Evolutionary conservation across 2,888 invertebrate genomes (phyloP).

Genomic region (Hydriomena furcata): DNA sequence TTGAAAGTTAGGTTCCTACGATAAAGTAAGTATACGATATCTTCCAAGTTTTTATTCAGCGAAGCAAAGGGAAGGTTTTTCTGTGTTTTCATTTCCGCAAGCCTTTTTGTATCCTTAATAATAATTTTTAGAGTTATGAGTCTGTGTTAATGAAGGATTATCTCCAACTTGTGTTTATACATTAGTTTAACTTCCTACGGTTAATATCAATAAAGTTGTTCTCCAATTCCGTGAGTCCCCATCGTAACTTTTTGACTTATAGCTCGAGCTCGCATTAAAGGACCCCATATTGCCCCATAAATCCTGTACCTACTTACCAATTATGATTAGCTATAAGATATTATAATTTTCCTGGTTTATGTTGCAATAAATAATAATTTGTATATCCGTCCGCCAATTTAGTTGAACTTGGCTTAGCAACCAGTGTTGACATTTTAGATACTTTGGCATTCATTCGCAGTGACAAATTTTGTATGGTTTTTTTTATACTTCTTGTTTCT

Average conservation of each 20-base stretch:
- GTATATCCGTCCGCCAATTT: constrained; percentile 1
- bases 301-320: constrained; percentile 39
- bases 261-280: constrained; percentile 39
- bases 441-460: neutral
- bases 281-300: constrained; percentile 39
- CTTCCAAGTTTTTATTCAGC: no score
- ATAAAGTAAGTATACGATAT: no score
- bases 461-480: no score
- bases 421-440: neutral
- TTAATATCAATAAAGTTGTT: constrained; percentile 36
- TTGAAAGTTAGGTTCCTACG: no score
- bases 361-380: constrained; percentile 25
- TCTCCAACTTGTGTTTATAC: neutral
- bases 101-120: no score
- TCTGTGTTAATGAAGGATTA: no score
- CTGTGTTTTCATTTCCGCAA: no score
- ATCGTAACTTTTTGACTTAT: constrained; percentile 46
- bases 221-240: constrained; percentile 38
- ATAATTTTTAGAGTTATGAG: no score
- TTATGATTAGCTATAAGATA: constrained; percentile 39
- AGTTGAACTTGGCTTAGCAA: neutral
- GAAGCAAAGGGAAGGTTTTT: no score
- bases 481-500: no score
- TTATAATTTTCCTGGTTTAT: constrained; percentile 33
- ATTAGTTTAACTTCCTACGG: constrained; percentile 5